Conservation (phyloP, 2,888 invertebrate genomes). For the Herminia tarsipennalis region DNA sequence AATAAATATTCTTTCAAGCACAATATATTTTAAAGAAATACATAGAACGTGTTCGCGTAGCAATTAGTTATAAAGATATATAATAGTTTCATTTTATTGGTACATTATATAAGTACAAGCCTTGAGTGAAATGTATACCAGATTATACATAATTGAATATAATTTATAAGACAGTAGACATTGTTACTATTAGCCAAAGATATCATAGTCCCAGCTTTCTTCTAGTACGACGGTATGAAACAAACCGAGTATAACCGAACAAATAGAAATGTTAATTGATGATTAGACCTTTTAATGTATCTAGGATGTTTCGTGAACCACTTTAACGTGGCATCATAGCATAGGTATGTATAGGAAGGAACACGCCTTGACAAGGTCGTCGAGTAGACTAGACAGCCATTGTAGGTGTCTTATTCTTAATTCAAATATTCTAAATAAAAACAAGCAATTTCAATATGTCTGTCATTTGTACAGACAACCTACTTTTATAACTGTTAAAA, state of each 20-base stretch:
- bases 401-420: slow-evolving; percentile 48
- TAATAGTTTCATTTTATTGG: slow-evolving; percentile 25
- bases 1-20: slow-evolving; percentile 28
- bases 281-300: slow-evolving; percentile 18
- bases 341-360: slow-evolving; percentile 9
- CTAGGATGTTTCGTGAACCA: slow-evolving; percentile 20
- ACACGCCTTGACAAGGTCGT: slow-evolving; percentile 19
- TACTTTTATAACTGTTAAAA: slow-evolving; percentile 44
- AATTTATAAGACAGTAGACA: slow-evolving; percentile 1
- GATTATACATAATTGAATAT: slow-evolving; percentile 1
- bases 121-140: slow-evolving; percentile 26
- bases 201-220: slow-evolving; percentile 3
- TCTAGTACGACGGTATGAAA: slow-evolving; percentile 31
- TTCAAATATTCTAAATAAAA: slow-evolving; percentile 69
- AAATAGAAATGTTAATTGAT: slow-evolving; percentile 20
- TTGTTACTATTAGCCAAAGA: slow-evolving; percentile 1
- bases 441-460: slow-evolving; percentile 68
- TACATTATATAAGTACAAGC: slow-evolving; percentile 20
- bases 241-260: slow-evolving; percentile 16
- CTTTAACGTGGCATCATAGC: slow-evolving; percentile 15
- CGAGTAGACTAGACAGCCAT: slow-evolving; percentile 27
- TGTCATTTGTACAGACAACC: slow-evolving; percentile 44
- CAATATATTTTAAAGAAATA: slow-evolving; percentile 20
- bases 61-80: slow-evolving; percentile 23
- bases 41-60: slow-evolving; percentile 31